Conservation (phyloP, 2,113 vertebrate species). For the Erythrolamprus reginae region DNA sequence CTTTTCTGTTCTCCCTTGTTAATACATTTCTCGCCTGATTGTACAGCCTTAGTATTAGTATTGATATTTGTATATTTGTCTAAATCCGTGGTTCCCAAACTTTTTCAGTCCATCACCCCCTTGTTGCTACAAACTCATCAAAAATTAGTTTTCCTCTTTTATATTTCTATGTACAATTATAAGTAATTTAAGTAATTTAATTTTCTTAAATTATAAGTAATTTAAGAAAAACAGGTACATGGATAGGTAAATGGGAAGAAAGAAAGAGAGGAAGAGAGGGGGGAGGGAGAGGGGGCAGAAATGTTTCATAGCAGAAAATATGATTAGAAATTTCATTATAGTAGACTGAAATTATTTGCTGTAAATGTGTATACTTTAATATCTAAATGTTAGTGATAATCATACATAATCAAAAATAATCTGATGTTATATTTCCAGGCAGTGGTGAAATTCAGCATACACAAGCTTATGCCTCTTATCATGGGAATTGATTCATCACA, state of each 20-base stretch:
- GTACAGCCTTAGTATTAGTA: no score
- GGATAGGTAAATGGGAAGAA: not conserved
- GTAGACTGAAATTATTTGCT: constrained; percentile 19
- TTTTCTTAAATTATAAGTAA: no score
- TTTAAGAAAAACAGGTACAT: not conserved
- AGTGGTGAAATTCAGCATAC: constrained; percentile 46
- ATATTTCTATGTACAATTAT: not conserved
- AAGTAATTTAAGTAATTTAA: not conserved
- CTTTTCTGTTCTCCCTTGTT: no score
- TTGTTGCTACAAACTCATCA: no score
- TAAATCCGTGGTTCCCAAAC: no score
- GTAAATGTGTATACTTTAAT: constrained; percentile 39
- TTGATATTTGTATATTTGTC: no score
- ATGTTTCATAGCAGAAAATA: not conserved
- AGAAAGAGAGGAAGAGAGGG: not conserved
- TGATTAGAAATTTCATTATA: constrained; percentile 1
- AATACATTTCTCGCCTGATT: no score
- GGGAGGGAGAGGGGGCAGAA: no score
- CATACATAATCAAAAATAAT: no score
- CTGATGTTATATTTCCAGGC: constrained; percentile 27
- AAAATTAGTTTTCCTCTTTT: not conserved
- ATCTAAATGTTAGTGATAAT: constrained; percentile 37
- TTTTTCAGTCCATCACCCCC: no score
- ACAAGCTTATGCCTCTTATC: constrained; percentile 36
- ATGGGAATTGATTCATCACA: constrained; percentile 55